A percentile compares a stretch with the other conserved stretches of the same genome.
Evolutionary conservation across 2,888 invertebrate genomes (phyloP).

Genomic region (Dicyrtoma fusca): DNA sequence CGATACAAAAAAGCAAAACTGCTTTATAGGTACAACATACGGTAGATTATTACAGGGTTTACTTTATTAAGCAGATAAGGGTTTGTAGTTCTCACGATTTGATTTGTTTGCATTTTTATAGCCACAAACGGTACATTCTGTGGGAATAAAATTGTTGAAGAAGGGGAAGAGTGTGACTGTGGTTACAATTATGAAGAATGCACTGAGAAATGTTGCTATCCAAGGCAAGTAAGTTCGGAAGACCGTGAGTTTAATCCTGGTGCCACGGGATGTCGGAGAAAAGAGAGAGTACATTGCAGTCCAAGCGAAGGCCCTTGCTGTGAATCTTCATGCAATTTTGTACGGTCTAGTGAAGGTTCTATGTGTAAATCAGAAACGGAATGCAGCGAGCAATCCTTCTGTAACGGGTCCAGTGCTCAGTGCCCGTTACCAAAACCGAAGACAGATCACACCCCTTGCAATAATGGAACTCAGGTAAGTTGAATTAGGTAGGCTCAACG

Average conservation of each 20-base stretch:
- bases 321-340: conserved; percentile 77
- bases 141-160: conserved; percentile 98
- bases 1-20: conserved; percentile 88
- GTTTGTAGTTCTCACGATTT: background rate
- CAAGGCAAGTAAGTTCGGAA: conserved; percentile 72
- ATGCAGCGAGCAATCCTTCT: conserved; percentile 85
- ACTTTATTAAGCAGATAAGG: background rate
- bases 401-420: conserved; percentile 81
- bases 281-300: conserved; percentile 80
- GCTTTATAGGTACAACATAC: conserved; percentile 71
- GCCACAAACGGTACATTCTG: conserved; percentile 95
- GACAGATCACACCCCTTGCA: conserved; percentile 85
- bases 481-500: background rate
- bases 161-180: conserved; percentile 97
- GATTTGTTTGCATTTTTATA: conserved; percentile 53
- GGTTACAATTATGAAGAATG: conserved; percentile 93
- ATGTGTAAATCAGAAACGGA: conserved; percentile 84
- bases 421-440: conserved; percentile 84
- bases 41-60: background rate
- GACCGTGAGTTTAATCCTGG: conserved; percentile 71
- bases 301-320: conserved; percentile 99
- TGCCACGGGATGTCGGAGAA: conserved; percentile 79
- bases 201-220: conserved; percentile 90
- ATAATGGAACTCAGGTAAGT: conserved; percentile 77
- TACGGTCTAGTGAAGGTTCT: conserved; percentile 66